Evolutionary conservation across 2,888 invertebrate genomes (phyloP).

Genomic region (Leptinotarsa juncta): DNA sequence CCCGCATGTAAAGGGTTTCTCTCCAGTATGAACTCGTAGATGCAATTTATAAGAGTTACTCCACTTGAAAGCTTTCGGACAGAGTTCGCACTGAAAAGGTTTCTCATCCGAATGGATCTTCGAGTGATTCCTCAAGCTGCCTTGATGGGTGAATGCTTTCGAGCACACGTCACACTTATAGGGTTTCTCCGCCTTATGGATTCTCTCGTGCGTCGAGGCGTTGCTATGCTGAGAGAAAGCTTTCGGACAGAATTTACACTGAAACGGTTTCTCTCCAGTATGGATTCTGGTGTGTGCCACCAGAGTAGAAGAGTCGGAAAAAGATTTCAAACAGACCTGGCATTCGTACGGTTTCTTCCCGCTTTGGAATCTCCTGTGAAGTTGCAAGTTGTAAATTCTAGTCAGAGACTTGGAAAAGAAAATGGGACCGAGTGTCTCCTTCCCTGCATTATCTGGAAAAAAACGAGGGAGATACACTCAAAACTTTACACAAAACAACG

Average conservation of each 20-base stretch:
- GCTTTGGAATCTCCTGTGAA: not conserved
- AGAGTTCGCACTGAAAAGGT: not conserved
- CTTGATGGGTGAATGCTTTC: not conserved
- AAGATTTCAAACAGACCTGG: too few species aligned
- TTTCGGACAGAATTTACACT: not conserved
- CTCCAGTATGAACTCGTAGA: not conserved
- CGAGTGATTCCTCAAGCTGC: not conserved
- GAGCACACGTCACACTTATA: not conserved
- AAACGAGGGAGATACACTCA: slow-evolving; percentile 4
- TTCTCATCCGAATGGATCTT: not conserved
- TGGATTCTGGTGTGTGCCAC: not conserved
- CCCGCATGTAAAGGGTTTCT: not conserved
- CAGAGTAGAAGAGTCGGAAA: not conserved
- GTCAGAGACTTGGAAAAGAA: too few species aligned
- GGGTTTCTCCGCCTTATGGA: not conserved
- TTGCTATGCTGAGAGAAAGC: not conserved
- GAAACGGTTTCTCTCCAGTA: not conserved
- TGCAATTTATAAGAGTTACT: not conserved
- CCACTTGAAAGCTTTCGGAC: not conserved
- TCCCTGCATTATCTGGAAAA: slow-evolving; percentile 8
- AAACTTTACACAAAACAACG: not conserved
- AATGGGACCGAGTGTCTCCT: not conserved
- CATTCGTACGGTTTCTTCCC: not conserved
- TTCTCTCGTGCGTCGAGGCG: not conserved
- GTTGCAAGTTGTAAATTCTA: too few species aligned